Conservation (phyloP, 2,113 vertebrate species). For the Gymnogyps californianus region DNA sequence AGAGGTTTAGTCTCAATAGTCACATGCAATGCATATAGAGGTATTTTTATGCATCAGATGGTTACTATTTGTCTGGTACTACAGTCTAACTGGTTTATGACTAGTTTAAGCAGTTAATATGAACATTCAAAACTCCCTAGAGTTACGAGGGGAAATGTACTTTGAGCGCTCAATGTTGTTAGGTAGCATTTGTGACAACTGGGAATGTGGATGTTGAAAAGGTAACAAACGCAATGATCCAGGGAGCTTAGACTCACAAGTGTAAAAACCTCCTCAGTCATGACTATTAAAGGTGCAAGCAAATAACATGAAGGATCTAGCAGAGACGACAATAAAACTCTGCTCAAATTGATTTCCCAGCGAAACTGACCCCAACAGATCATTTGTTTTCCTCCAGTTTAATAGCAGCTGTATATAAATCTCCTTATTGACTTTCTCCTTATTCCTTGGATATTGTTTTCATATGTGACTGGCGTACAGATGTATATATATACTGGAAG, state of each 20-base stretch:
- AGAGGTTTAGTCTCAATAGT: neutral
- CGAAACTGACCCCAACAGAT: constrained; percentile 26
- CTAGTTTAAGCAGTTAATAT: neutral
- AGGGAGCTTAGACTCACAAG: constrained; percentile 25
- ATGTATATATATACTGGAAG: neutral
- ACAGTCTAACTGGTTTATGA: neutral
- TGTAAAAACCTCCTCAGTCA: constrained; percentile 36
- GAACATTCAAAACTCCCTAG: neutral
- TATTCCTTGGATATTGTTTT: constrained; percentile 55
- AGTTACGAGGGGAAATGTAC: constrained; percentile 9
- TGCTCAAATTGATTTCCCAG: constrained; percentile 52
- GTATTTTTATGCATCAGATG: neutral
- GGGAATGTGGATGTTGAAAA: constrained; percentile 51
- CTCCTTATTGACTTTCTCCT: constrained; percentile 47
- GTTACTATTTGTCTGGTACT: neutral
- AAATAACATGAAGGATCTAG: constrained; percentile 41
- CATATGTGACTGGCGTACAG: constrained; percentile 33
- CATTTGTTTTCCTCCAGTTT: constrained; percentile 46
- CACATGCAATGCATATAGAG: neutral
- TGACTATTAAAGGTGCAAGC: constrained; percentile 44
- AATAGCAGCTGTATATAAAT: constrained; percentile 62
- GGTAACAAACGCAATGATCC: constrained; percentile 30
- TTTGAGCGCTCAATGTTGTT: neutral
- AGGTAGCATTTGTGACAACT: constrained; percentile 36
- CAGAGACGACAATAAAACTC: constrained; percentile 23